phyloP scores from a whole-genome alignment of 2,113 vertebrate genomes.

The Melanotaenia duboulayi region DNA sequence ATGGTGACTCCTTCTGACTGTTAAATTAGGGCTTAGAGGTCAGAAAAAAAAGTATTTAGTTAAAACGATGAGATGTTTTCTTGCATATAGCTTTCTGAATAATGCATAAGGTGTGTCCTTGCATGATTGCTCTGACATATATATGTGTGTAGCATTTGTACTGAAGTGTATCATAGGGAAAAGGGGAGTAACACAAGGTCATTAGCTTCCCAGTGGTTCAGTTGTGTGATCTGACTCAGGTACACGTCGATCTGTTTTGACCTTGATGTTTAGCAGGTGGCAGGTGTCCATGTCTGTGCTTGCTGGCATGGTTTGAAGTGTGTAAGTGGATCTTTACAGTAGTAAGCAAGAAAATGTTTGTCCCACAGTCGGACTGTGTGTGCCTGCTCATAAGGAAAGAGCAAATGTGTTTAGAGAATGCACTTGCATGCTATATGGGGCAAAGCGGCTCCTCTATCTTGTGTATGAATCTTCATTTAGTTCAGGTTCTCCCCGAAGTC shows the following conservation, averaged over 20 bases:
- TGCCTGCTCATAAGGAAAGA: neutral
- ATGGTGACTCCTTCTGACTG: neutral
- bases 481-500: constrained; percentile 33
- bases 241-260: constrained; percentile 33
- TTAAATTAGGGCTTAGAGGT: constrained; percentile 2
- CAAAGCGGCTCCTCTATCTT: neutral
- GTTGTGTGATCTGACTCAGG: constrained; percentile 53
- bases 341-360: neutral
- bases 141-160: constrained; percentile 6
- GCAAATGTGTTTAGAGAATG: neutral
- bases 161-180: neutral
- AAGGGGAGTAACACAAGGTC: constrained; percentile 41
- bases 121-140: neutral
- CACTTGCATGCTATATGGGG: neutral
- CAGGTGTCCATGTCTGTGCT: neutral
- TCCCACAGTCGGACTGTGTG: neutral
- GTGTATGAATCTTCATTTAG: constrained; percentile 31
- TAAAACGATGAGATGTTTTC: constrained; percentile 18
- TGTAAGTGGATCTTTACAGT: neutral
- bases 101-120: constrained; percentile 19
- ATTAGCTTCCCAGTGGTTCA: constrained; percentile 44
- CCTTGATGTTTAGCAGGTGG: constrained; percentile 54
- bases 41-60: constrained; percentile 7
- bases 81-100: constrained; percentile 12
- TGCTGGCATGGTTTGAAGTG: neutral